Percentiles rank a stretch among this genome's conserved stretches.
Conservation (phyloP, 2,797 vertebrate genomes). For the Heteromormyrus szaboi region DNA sequence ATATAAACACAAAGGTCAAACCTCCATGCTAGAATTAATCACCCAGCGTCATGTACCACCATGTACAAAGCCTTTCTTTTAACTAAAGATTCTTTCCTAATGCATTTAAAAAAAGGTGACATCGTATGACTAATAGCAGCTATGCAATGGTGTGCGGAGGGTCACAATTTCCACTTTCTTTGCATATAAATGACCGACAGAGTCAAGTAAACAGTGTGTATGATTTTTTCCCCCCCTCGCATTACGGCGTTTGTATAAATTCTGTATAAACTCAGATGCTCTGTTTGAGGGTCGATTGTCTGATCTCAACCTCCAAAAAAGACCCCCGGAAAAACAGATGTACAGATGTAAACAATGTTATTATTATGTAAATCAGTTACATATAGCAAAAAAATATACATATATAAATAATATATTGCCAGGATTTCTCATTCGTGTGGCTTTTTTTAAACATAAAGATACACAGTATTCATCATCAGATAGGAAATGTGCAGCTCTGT, state of each 20-base stretch:
- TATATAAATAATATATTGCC: neutral
- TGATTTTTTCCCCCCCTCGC: neutral
- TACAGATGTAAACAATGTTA: neutral
- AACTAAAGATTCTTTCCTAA: neutral
- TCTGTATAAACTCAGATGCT: neutral
- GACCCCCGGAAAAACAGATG: neutral
- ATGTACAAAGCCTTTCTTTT: slow-evolving; percentile 10
- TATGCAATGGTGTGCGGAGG: neutral
- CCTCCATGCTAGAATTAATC: neutral
- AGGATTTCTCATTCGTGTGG: neutral
- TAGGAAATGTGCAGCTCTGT: neutral
- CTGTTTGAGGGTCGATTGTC: neutral
- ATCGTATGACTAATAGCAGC: neutral
- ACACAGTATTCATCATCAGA: neutral
- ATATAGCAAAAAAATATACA: neutral
- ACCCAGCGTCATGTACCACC: neutral
- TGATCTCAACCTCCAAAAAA: neutral
- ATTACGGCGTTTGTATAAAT: neutral
- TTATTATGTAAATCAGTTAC: neutral
- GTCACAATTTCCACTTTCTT: neutral
- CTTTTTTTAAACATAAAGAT: neutral
- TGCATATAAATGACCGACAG: neutral
- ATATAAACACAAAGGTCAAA: slow-evolving; percentile 3
- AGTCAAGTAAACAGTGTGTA: neutral
- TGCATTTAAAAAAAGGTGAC: slow-evolving; percentile 10